These are phyloP conservation scores for Poeciliopsis retropinna DNA, from an alignment of 2,113 vertebrate species.

Conservation along the genomic window DNA sequence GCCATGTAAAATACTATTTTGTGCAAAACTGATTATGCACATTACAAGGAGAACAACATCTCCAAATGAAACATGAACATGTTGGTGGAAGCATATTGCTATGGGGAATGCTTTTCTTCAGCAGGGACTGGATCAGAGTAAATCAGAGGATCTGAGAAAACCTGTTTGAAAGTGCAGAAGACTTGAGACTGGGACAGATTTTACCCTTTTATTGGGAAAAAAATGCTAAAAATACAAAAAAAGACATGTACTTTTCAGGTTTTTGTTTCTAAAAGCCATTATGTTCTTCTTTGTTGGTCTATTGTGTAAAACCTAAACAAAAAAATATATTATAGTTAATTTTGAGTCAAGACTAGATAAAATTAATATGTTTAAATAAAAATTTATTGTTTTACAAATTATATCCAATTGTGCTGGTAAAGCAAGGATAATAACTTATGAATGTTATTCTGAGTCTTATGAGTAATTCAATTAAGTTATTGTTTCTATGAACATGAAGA, in stretches of 20 bases:
- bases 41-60: neutral
- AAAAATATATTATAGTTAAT: neutral
- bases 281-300: neutral
- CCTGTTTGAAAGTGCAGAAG: neutral
- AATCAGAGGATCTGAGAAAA: neutral
- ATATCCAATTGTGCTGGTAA: slow-evolving; percentile 28
- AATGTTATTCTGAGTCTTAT: neutral
- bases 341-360: neutral
- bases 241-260: neutral
- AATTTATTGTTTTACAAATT: slow-evolving; percentile 11
- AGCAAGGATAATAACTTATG: slow-evolving; percentile 27
- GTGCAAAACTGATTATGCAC: neutral
- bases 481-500: too few species aligned
- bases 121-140: too few species aligned
- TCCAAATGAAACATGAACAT: neutral
- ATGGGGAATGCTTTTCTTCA: neutral
- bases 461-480: too few species aligned
- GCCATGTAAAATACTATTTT: neutral
- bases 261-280: neutral
- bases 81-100: neutral
- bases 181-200: neutral
- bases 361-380: slow-evolving; percentile 13
- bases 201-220: neutral
- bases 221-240: neutral
- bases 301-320: neutral